phyloP scores from a whole-genome alignment of 2,888 invertebrate species.

The Latheticus oryzae region DNA sequence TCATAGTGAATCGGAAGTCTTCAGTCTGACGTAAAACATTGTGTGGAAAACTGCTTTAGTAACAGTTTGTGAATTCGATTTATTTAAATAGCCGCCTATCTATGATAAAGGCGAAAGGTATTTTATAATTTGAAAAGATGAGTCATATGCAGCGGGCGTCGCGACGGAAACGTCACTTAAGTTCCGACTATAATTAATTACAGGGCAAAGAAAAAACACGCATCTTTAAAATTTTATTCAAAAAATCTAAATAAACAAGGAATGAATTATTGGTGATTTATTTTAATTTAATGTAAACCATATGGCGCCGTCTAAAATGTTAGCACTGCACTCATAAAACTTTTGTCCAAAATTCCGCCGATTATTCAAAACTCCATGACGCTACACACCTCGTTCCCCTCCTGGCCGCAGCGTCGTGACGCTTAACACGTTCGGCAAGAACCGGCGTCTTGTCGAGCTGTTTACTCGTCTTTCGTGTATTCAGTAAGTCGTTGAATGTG shows the following conservation, averaged over 20 bases:
- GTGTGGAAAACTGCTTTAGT: too few relatives aligned
- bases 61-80: conserved; percentile 34
- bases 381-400: conserved; percentile 43
- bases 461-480: conserved; percentile 43
- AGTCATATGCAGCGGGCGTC: conserved; percentile 40
- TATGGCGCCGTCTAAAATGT: too few relatives aligned
- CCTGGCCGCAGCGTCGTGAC: conserved; percentile 45
- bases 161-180: conserved; percentile 39
- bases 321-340: too few relatives aligned
- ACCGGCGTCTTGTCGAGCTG: conserved; percentile 44
- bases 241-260: too few relatives aligned
- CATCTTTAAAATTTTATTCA: neutral
- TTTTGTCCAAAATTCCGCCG: too few relatives aligned
- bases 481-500: conserved; percentile 54
- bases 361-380: conserved; percentile 27
- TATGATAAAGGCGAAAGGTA: conserved; percentile 20
- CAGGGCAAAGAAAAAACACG: too few relatives aligned
- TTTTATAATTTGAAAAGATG: conserved; percentile 35
- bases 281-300: too few relatives aligned
- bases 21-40: too few relatives aligned
- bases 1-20: too few relatives aligned
- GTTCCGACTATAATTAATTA: too few relatives aligned
- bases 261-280: too few relatives aligned
- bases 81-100: conserved; percentile 33
- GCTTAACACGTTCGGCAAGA: conserved; percentile 39